Percentiles rank a stretch among this genome's conserved stretches.
These are phyloP conservation scores for Heterohyrax brucei DNA, from an alignment of 2,797 vertebrate species.

Conservation along the genomic window DNA sequence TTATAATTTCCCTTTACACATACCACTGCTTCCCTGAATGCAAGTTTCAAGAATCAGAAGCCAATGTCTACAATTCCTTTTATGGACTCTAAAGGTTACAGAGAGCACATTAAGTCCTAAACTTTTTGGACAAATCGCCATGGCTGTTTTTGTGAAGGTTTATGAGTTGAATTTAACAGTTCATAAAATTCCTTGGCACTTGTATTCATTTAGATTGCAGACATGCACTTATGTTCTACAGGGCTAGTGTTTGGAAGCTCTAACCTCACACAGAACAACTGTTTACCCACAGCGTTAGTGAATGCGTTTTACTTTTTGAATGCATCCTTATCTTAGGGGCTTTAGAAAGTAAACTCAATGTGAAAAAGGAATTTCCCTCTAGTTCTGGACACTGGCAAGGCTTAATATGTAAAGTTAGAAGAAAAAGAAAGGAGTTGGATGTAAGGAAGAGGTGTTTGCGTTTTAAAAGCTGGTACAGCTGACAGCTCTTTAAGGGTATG, in stretches of 20 bases:
- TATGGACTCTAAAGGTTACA: slow-evolving; percentile 34
- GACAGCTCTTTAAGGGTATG: neutral
- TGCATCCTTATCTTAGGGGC: slow-evolving; percentile 19
- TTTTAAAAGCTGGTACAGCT: neutral
- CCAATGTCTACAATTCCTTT: slow-evolving; percentile 63
- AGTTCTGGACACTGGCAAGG: neutral
- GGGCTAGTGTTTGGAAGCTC: neutral
- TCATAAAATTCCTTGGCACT: slow-evolving; percentile 64
- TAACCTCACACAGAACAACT: neutral
- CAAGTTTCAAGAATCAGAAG: slow-evolving; percentile 44
- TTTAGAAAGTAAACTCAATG: slow-evolving; percentile 60
- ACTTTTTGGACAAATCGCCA: slow-evolving; percentile 67
- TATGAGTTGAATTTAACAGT: slow-evolving; percentile 50
- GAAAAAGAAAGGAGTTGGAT: neutral
- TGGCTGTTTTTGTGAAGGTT: slow-evolving; percentile 38
- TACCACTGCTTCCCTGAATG: neutral
- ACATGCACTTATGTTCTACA: slow-evolving; percentile 12
- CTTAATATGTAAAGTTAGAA: neutral
- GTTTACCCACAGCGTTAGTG: slow-evolving; percentile 59
- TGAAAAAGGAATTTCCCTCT: neutral
- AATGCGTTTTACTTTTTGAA: slow-evolving; percentile 48
- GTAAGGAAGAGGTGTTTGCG: neutral
- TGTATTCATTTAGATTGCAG: slow-evolving; percentile 51
- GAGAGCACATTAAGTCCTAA: slow-evolving; percentile 60
- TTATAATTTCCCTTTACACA: slow-evolving; percentile 3